Evolutionary conservation across 2,113 vertebrate species (phyloP), one percentile per base, ranked within the genome.

Genomic region (Natator depressus): DNA sequence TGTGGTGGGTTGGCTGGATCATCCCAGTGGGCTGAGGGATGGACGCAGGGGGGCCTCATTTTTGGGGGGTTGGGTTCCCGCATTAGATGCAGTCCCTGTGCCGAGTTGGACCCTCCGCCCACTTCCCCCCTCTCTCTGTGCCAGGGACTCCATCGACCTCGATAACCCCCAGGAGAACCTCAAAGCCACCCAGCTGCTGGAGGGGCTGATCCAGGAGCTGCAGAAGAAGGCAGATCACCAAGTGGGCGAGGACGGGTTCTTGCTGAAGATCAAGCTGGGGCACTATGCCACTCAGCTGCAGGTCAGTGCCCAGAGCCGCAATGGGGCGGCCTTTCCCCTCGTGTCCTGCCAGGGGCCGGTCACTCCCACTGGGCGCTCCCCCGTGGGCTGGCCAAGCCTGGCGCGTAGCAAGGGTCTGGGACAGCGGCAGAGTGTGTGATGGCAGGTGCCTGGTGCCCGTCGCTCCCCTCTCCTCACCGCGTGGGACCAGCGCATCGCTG

Each of bases 191-290:
- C 99, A 99, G 88, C 98, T 99, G 95, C 97, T 99, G 96, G 99
- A 99, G 93, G 99, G 98, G 92, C 98, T 99, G 96, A 99, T 99
- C 95, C 99, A 99, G 94, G 99, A 99, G 98, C 98, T 99, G 94
- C 99, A 99, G 98, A 99, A 99, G 98, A 99, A 99, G 97, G 99
- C 99, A 0, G 99, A 99, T 81, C 99, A 99, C 98, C 99, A 99
- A 95, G 99, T 99, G 93, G 99, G 99, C 24, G 99, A 99, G 95
- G 99, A 99, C 0, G 99, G 99, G 94, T 99, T 99, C 96, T 96
- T 99, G 88, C 99, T 99, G 97, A 99, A 99, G 98, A 99, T 99
- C 98, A 99, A 99, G 98, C 98, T 99, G 97, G 99, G 99, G 94
- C 99, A 99, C 98, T 99, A 99, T 0, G 99, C 99, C 95, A 99